Base-by-base conservation (phyloP, 2,888 invertebrate species). In the Phalera bucephala region DNA sequence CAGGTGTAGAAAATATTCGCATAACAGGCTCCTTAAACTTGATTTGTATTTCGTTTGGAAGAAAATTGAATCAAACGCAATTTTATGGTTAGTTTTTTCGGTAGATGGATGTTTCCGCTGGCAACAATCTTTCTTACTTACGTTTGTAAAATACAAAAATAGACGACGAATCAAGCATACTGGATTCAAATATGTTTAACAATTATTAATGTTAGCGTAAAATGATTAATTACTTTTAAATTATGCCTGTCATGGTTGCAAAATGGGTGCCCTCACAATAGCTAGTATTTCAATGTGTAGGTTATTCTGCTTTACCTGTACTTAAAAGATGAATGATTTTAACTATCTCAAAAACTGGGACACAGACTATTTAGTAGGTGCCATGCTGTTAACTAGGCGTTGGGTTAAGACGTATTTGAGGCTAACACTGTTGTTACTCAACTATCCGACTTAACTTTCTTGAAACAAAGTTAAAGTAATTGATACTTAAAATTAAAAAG, bases 1-100 rank as follows among this genome's bases (percentile, higher is more conserved):
- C 50, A 64, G 54, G 50, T 59, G 47, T 35, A 45, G 38, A 33
- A 26, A 46, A 42, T 42, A 41, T 41, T 35, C 31, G 27, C 46
- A 46, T 39, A 44, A 49, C 33, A 55, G 41, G 29, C 31, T 41
- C 35, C 39, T 36, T 36, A 42, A 40, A 40, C 33, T 33, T 43
- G 25, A 49, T 57, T 57, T 40, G 34, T 37, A 36, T 50, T 52
- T 42, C 34, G 36, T 38, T 40, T 43, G 33, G 26, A 27, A 40
- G 36, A 38, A 50, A 50, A 43, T 58, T 42, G 31, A 43, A 46
- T 57, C 32, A 45, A 55, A 39, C 36, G 21, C 31, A 37, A 43
- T 47, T 49, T 41, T 40, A 29, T 40, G 36, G 28, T 36, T 41
- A 40, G 38, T 36, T 42, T 52, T 43, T 32, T 23, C 15, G 17